Percentiles rank a stretch among this genome's conserved stretches.
phyloP scores from a whole-genome alignment of 1,140 invertebrate genomes.

The Apis laboriosa region DNA sequence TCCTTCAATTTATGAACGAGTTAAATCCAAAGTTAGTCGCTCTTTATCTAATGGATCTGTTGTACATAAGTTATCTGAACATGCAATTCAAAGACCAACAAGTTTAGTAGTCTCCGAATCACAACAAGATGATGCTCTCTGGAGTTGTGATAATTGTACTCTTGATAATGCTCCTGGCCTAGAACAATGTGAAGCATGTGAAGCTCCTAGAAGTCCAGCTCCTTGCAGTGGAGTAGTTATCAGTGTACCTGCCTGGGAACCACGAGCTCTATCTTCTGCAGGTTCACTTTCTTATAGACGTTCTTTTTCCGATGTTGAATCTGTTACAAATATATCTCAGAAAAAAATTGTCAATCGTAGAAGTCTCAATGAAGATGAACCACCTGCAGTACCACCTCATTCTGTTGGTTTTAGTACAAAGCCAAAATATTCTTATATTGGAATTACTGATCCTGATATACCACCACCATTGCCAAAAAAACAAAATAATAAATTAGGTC shows the following conservation, averaged over 20 bases:
- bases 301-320: slow-evolving; percentile 84
- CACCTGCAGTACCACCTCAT: slow-evolving; percentile 79
- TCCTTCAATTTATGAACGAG: slow-evolving; percentile 83
- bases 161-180: slow-evolving; percentile 81
- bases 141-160: slow-evolving; percentile 84
- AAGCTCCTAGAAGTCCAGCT: slow-evolving; percentile 82
- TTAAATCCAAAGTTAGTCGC: slow-evolving; percentile 83
- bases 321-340: slow-evolving; percentile 72
- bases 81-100: slow-evolving; percentile 72
- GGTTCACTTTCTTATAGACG: slow-evolving; percentile 83
- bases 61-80: slow-evolving; percentile 73
- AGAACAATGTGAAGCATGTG: slow-evolving; percentile 84
- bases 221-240: slow-evolving; percentile 81
- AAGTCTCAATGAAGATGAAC: slow-evolving; percentile 84
- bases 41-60: slow-evolving; percentile 82
- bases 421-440: slow-evolving; percentile 83
- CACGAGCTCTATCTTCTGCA: slow-evolving; percentile 78
- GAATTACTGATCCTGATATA: slow-evolving; percentile 81
- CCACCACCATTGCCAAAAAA: slow-evolving; percentile 79
- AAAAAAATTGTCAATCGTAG: slow-evolving; percentile 79
- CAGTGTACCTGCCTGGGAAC: slow-evolving; percentile 81
- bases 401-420: slow-evolving; percentile 77
- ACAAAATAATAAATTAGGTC: slow-evolving; percentile 71
- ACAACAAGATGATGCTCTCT: slow-evolving; percentile 76
- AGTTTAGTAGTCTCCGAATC: slow-evolving; percentile 75